Base-by-base conservation (phyloP, 2,888 invertebrate genomes). In the Mimumesa dahlbomi region DNA sequence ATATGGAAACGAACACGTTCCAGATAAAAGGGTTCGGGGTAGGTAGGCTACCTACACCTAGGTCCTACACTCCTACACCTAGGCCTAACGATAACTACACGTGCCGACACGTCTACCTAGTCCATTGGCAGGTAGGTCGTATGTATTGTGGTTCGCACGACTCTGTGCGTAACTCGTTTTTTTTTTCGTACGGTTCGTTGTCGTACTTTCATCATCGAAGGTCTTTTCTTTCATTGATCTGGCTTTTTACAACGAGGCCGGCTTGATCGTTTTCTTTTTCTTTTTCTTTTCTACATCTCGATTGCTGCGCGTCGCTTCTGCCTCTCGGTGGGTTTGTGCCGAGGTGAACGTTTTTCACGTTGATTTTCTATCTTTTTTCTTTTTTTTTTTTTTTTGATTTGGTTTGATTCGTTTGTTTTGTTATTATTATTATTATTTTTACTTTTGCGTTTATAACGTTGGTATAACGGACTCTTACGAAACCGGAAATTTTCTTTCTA, bases 31-130 rank as follows among this genome's bases (percentile, higher is more conserved):
- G 82, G 82, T n/a, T n/a, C 77, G 65, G 82, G 82, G 77, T 84
- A 82, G 81, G 80, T 82, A 81, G 78, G 76, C 85, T 87, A 86
- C 84, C 85, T 84, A 84, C 82, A 84, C 83, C 85, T 84, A 85
- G 77, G 73, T 84, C 87, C 86, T 87, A 88, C 83, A 82, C 82
- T 83, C 87, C 86, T 84, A 88, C 80, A 79, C 84, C 86, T 88
- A 87, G 63, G 53, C 85, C 85, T 85, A 79, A 73, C 71, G 62
- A 68, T 57, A 77, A 82, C 85, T 87, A 86, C 83, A 81, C 81
- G 85, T 88, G 84, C 84, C 84, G 86, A 84, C 84, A 85, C 82
- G 84, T 83, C 81, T 84, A 84, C 77, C 81, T 82, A 82, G 75
- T 77, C 79, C 46, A 45, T 54, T 69, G 56, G 61, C 64, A 77